These are phyloP conservation scores for Myodes glareolus DNA, from an alignment of 2,113 vertebrate genomes.

Conservation along the genomic window DNA sequence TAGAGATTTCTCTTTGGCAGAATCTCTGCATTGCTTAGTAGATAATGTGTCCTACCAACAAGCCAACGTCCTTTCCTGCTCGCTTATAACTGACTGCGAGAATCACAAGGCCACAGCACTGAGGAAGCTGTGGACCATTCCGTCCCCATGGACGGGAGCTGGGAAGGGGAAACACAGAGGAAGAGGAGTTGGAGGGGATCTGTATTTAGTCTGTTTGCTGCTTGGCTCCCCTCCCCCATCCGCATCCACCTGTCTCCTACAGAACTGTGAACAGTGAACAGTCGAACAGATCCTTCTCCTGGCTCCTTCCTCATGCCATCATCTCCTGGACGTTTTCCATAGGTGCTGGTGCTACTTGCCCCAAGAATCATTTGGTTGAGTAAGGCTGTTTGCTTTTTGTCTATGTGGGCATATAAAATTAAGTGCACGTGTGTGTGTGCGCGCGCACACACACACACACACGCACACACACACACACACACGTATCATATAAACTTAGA, in stretches of 20 bases:
- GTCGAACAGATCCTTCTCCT: not conserved
- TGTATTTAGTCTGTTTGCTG: not conserved
- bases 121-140: not conserved
- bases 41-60: not conserved
- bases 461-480: not conserved
- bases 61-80: not conserved
- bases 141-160: not conserved
- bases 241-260: not conserved
- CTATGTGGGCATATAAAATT: not conserved
- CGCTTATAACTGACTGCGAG: not conserved
- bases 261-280: not conserved
- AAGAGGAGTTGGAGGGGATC: not conserved
- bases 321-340: not conserved
- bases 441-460: accelerated
- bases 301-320: not conserved
- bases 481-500: not conserved
- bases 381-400: not conserved
- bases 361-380: not conserved
- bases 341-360: not conserved
- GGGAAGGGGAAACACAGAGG: not conserved
- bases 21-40: not conserved
- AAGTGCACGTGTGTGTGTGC: too few species aligned
- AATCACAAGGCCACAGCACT: not conserved
- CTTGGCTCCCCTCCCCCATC: not conserved
- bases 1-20: not conserved